Evolutionary conservation across 2,797 vertebrate species (phyloP).

Genomic region (Tarsius wallacei): DNA sequence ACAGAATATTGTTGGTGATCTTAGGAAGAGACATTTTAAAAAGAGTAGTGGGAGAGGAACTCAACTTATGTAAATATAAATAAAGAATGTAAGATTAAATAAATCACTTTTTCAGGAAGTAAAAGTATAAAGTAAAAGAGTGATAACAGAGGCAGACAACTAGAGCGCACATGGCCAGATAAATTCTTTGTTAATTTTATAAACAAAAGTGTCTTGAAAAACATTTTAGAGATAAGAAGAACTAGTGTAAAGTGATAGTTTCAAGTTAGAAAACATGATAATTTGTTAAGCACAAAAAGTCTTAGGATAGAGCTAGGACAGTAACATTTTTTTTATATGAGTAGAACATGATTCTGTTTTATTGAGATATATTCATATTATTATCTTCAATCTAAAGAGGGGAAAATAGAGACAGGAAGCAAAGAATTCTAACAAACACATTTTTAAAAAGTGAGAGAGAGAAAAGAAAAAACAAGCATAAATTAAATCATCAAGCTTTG

Average conservation of each 20-base stretch:
- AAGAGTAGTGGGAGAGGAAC: background rate
- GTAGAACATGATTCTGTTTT: background rate
- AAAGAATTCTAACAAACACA: background rate
- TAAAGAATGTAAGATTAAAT: constrained; percentile 16
- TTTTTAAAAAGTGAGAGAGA: background rate
- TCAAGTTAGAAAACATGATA: background rate
- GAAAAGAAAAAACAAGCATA: background rate
- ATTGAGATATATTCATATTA: background rate
- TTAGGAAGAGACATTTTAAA: constrained; percentile 15
- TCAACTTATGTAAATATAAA: background rate
- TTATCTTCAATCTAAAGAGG: background rate
- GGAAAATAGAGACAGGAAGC: background rate
- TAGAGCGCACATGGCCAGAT: background rate
- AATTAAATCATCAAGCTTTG: background rate
- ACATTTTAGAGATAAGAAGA: background rate
- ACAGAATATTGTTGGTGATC: background rate
- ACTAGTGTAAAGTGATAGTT: background rate
- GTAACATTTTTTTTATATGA: background rate
- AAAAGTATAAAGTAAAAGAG: background rate
- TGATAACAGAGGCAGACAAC: background rate
- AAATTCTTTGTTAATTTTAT: background rate
- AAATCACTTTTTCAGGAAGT: background rate
- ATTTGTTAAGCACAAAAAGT: background rate
- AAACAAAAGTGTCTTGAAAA: background rate
- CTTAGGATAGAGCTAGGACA: background rate